Base-by-base conservation (phyloP, 1,140 invertebrate species). In the Aphaenogaster ashmeadi region DNA sequence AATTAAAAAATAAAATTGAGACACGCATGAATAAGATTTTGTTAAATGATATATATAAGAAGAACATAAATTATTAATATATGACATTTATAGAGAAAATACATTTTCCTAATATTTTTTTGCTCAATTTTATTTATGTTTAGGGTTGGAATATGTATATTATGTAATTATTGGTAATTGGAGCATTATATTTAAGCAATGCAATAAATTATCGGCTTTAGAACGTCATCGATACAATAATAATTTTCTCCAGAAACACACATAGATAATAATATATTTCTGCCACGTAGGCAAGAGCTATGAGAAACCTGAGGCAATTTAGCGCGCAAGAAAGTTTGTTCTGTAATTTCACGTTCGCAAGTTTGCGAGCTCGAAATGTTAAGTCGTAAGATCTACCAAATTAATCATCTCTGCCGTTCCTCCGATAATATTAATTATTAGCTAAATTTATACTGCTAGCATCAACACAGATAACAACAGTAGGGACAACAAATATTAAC, bases 391-490 rank as follows among this genome's bases (percentile, higher is more conserved):
- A 74, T 83, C 52, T 27, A 60, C 52, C 38, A 72, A 83, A 83
- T 83, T 83, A 83, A 83, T 83, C 80, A 72, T 74, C 67, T 83
- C 41, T 74, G 21, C 66, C 38, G 41, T 83, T 83, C 44, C 50
- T 64, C 72, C 72, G n/a, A 78, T 86, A 86, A 60, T 62, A 78
- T 64, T 78, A 85, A 64, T 78, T 78, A 80, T 86, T 86, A 62
- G 36, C 18, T 54, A 50, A 66, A 78, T 52, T 78, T 64, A 15
- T 50, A 83, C 52, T 47, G 52, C 38, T 67, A 52, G 27, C 27
- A 56, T 71, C 36, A 72, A 83, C 36, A 11, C 3, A 9, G 11
- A 58, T 47, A 27, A 69, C 47, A 66, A 79, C 9, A 33, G 15
- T 47, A 56, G 27, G 13, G 44, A 41, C 21, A 58, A 47, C 67